Evolutionary conservation across 2,113 vertebrate genomes (phyloP).

Genomic region (Kobus ellipsiprymnus): DNA sequence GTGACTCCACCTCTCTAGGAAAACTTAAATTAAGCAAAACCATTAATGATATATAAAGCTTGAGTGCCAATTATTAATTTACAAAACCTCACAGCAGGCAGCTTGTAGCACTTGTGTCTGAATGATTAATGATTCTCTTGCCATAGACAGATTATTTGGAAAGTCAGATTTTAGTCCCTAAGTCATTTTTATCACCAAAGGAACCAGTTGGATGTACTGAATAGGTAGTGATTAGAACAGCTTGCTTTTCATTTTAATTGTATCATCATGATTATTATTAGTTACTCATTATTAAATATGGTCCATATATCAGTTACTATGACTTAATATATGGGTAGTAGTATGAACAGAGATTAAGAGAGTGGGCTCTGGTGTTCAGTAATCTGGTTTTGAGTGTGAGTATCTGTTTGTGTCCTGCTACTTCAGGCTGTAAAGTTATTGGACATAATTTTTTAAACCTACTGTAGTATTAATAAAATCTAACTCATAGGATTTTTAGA

Average conservation of each 20-base stretch:
- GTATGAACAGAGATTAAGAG: not conserved
- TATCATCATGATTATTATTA: not conserved
- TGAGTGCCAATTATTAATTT: not conserved
- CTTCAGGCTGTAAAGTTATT: not conserved
- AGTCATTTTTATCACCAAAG: not conserved
- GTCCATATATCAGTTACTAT: not conserved
- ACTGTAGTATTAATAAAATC: not conserved
- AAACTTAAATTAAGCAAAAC: not conserved
- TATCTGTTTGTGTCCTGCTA: not conserved
- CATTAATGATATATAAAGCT: not conserved
- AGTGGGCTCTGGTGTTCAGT: not conserved
- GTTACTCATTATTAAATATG: not conserved
- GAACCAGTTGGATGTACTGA: not conserved
- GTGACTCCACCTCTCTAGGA: not conserved
- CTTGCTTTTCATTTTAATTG: not conserved
- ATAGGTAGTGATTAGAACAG: not conserved
- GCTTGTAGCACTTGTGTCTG: not conserved
- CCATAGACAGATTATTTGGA: not conserved
- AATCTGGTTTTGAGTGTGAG: not conserved
- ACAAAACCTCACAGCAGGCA: not conserved
- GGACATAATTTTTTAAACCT: not conserved
- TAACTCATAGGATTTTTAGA: not conserved
- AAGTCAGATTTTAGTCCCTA: not conserved
- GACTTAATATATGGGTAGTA: not conserved
- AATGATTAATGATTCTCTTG: not conserved